Evolutionary conservation across 1,140 invertebrate genomes (phyloP).

Genomic region (Leptinotarsa lineolata): DNA sequence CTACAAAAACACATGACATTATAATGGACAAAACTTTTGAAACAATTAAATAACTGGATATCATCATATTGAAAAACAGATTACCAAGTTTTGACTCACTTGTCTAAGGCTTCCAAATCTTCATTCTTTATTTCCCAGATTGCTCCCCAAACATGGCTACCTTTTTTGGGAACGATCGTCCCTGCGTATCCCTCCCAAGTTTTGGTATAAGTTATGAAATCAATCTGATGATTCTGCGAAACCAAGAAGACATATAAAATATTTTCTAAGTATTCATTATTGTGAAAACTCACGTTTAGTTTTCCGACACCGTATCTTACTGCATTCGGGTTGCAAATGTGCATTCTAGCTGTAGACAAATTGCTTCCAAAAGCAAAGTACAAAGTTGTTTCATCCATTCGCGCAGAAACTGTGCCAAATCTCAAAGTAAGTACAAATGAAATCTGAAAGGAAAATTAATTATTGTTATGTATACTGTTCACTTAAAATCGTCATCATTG

Average conservation of each 20-base stretch:
- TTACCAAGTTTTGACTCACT: constrained; percentile 54
- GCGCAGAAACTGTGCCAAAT: neutral
- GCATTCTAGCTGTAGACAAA: constrained; percentile 68
- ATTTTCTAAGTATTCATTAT: no score
- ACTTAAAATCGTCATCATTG: no score
- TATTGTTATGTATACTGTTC: no score
- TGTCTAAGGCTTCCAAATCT: constrained; percentile 69
- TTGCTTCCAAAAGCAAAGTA: constrained; percentile 84
- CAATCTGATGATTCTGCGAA: constrained; percentile 69
- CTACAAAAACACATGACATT: no score
- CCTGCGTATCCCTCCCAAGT: constrained; percentile 76
- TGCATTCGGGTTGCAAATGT: constrained; percentile 70
- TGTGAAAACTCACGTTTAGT: constrained; percentile 60
- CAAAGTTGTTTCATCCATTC: constrained; percentile 57
- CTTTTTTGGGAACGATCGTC: constrained; percentile 70
- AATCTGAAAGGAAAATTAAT: neutral
- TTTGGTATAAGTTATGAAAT: constrained; percentile 70
- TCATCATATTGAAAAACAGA: no score
- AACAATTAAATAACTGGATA: no score
- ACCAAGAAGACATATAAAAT: neutral
- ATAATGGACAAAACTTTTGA: no score
- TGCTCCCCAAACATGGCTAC: constrained; percentile 72
- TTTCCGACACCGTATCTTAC: constrained; percentile 62
- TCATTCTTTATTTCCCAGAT: constrained; percentile 74
- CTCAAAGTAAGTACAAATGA: neutral